Evolutionary conservation across 2,797 vertebrate species (phyloP).

Genomic region (Urocyon cinereoargenteus): DNA sequence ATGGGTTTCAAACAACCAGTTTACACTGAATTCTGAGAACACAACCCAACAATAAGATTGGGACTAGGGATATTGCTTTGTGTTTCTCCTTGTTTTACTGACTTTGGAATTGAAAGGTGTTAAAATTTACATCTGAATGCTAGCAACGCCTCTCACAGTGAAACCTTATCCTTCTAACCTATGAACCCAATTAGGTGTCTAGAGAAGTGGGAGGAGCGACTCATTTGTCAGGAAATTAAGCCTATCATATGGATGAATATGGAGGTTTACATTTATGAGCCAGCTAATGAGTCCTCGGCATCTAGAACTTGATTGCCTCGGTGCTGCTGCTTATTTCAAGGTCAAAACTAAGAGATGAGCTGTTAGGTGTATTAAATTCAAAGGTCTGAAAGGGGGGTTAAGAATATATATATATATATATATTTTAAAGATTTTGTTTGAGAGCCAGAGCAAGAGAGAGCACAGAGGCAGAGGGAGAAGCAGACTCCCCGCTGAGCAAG

Average conservation of each 20-base stretch:
- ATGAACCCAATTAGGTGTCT: background rate
- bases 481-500: no score
- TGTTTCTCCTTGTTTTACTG: slow-evolving; percentile 21
- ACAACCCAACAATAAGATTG: background rate
- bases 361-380: background rate
- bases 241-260: background rate
- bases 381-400: background rate
- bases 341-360: background rate
- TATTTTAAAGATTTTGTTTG: no score
- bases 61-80: background rate
- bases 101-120: background rate
- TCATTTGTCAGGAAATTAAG: background rate
- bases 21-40: background rate
- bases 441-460: no score
- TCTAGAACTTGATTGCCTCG: background rate
- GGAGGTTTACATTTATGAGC: background rate
- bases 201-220: background rate
- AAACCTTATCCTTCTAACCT: slow-evolving; percentile 31
- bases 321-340: background rate
- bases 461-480: no score
- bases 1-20: background rate
- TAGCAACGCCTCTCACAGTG: background rate
- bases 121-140: background rate
- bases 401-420: background rate
- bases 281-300: background rate